Percentiles rank a stretch among this genome's conserved stretches.
These are phyloP conservation scores for Dicycla oo DNA, from an alignment of 2,888 invertebrate genomes.

Conservation along the genomic window DNA sequence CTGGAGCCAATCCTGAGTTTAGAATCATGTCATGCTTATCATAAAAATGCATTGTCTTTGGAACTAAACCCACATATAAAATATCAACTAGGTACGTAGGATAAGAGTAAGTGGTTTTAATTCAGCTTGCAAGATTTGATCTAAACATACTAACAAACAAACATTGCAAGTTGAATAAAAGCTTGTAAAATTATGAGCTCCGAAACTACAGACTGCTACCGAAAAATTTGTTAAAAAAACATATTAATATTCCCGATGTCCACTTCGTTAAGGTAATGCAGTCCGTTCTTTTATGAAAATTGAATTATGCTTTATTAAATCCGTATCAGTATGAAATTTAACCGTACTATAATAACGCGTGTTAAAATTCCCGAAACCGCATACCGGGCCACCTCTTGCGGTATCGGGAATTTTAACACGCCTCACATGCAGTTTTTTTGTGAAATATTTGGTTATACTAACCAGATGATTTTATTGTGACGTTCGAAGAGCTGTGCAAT, in stretches of 20 bases:
- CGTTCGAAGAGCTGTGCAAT: neutral
- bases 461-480: slow-evolving; percentile 7
- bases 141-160: too few relatives aligned
- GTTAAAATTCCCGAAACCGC: too few relatives aligned
- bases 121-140: too few relatives aligned
- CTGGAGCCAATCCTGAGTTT: too few relatives aligned
- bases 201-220: slow-evolving; percentile 14
- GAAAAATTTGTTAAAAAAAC: slow-evolving; percentile 53
- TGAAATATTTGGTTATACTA: slow-evolving; percentile 15
- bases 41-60: too few relatives aligned
- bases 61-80: too few relatives aligned
- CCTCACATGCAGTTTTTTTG: slow-evolving; percentile 20
- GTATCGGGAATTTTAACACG: slow-evolving; percentile 41
- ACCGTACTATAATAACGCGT: slow-evolving; percentile 59
- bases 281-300: slow-evolving; percentile 63
- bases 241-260: slow-evolving; percentile 60
- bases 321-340: slow-evolving; percentile 60
- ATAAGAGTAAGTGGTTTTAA: too few relatives aligned
- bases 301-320: slow-evolving; percentile 68
- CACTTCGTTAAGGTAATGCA: slow-evolving; percentile 43
- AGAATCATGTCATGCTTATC: too few relatives aligned
- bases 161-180: too few relatives aligned
- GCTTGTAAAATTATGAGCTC: slow-evolving; percentile 1
- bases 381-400: slow-evolving; percentile 53
- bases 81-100: too few relatives aligned